Conservation (phyloP, 2,888 invertebrate genomes). For the Himalopsyche tibetana region DNA sequence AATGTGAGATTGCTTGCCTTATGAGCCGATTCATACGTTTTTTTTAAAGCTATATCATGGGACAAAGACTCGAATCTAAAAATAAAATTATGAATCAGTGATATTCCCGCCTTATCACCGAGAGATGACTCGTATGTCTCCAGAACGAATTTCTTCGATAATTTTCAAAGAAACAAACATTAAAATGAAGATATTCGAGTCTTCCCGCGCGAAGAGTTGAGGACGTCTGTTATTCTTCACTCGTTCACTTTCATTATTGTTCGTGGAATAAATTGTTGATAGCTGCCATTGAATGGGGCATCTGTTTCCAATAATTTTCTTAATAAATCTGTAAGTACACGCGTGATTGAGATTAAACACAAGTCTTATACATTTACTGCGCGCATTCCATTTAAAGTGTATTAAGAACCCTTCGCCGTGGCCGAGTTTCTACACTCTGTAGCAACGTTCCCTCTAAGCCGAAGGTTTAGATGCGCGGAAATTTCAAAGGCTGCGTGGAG, state of each 20-base stretch:
- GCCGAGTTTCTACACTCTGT: too few species aligned
- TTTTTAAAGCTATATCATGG: neutral
- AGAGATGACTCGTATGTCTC: neutral
- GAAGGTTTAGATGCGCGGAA: too few species aligned
- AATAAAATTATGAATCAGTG: constrained; percentile 1
- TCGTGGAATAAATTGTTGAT: neutral
- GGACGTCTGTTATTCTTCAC: neutral
- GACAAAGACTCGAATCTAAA: constrained; percentile 4
- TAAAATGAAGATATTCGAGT: neutral
- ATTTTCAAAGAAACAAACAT: neutral
- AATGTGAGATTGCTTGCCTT: neutral
- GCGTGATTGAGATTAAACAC: neutral
- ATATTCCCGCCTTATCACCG: constrained; percentile 11
- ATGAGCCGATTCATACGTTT: neutral
- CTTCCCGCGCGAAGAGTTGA: neutral
- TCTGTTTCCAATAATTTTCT: neutral
- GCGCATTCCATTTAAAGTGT: too few species aligned
- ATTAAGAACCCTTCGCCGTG: too few species aligned
- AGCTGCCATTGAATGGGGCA: neutral
- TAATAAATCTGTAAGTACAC: neutral
- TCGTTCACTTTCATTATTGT: neutral
- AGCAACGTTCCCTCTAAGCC: too few species aligned
- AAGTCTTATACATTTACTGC: neutral
- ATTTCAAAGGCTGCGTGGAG: too few species aligned
- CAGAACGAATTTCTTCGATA: neutral